Percentiles rank a stretch among this genome's conserved stretches.
Conservation (phyloP, 2,888 invertebrate genomes). For the Margaritifera margaritifera region DNA sequence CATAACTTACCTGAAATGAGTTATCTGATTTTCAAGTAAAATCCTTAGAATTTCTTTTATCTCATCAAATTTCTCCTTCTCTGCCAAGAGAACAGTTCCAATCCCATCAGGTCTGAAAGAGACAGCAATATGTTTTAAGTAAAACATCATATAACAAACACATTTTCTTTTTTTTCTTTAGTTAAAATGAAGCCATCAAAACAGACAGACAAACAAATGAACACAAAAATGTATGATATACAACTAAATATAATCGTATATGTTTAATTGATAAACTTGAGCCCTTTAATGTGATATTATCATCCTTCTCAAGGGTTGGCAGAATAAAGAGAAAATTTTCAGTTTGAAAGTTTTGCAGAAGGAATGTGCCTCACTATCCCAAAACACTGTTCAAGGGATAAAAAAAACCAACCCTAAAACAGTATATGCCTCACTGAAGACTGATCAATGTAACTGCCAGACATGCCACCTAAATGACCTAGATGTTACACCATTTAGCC, state of each 20-base stretch:
- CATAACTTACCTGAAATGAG: slow-evolving; percentile 88
- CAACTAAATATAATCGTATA: background rate
- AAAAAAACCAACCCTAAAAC: too few relatives aligned
- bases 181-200: background rate
- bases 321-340: too few relatives aligned
- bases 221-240: background rate
- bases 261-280: too few relatives aligned
- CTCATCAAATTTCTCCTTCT: slow-evolving; percentile 91
- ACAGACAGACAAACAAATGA: background rate
- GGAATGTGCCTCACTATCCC: too few relatives aligned
- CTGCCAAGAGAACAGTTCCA: slow-evolving; percentile 97
- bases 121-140: background rate
- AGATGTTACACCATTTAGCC: too few relatives aligned
- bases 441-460: too few relatives aligned
- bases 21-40: slow-evolving; percentile 97
- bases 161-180: background rate
- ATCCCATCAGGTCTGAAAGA: slow-evolving; percentile 92
- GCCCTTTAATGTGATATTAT: too few relatives aligned
- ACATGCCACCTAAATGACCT: too few relatives aligned
- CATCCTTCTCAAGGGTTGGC: too few relatives aligned
- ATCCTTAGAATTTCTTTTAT: slow-evolving; percentile 95
- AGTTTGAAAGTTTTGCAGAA: too few relatives aligned
- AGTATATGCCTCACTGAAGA: too few relatives aligned
- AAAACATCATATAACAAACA: slow-evolving; percentile 3
- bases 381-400: too few relatives aligned